Percentiles rank a stretch among this genome's conserved stretches.
phyloP scores from a whole-genome alignment of 2,113 vertebrate genomes.

The Actinemys pallida region DNA sequence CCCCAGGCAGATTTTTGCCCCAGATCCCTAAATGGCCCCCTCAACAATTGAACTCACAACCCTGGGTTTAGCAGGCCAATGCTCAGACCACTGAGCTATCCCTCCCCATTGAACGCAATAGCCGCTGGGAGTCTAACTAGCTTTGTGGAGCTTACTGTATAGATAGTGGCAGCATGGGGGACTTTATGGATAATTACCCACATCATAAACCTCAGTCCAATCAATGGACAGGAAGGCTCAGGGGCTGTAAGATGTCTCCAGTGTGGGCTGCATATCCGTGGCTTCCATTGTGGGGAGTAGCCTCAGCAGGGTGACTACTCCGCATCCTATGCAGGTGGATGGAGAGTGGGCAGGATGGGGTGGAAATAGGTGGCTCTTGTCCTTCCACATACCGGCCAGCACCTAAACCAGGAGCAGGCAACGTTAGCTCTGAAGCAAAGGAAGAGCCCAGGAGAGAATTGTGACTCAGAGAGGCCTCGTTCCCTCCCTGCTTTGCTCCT shows the following conservation, averaged over 20 bases:
- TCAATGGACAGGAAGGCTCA: not conserved
- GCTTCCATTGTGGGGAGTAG: not conserved
- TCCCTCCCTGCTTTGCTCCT: not conserved
- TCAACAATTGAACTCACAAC: no score
- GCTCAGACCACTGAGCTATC: no score
- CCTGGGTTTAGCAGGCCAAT: no score
- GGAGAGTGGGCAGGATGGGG: not conserved
- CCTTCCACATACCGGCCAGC: not conserved
- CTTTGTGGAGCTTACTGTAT: not conserved
- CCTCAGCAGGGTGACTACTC: not conserved
- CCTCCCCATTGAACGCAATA: no score
- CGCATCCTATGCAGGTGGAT: no score
- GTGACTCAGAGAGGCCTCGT: rapidly evolving
- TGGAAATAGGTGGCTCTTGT: not conserved
- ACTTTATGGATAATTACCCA: rapidly evolving
- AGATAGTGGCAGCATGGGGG: not conserved
- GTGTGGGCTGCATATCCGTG: no score
- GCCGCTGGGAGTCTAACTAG: no score
- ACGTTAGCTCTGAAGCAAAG: not conserved
- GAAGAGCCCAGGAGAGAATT: not conserved
- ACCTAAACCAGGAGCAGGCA: not conserved
- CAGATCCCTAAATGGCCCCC: no score
- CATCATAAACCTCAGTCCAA: not conserved
- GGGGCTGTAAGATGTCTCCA: not conserved
- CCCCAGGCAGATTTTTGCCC: no score